Evolutionary conservation across 2,113 vertebrate species (phyloP), one percentile per base, ranked within the genome.

Genomic region (Pterocles burchelli): DNA sequence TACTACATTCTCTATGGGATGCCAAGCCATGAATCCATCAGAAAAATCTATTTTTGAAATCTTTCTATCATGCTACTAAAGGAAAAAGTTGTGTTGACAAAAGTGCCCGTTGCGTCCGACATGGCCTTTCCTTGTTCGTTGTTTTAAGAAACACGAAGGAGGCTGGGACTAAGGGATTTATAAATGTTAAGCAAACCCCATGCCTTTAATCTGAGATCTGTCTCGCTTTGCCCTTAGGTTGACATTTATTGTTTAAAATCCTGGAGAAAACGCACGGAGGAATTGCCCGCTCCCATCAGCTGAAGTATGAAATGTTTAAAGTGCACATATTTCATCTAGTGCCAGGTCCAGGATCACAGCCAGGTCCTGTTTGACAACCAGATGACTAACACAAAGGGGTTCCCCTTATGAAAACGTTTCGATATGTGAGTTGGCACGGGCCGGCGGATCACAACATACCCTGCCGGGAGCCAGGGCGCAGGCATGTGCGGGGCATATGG

Each of bases 331-430:
- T 95, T 96, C 91, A 96, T 84, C 92, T 87, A 77, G 72, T 97
- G 96, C 95, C 97, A 97, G 96, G 88, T 62, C 88, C 83, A 95
- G 97, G 97, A 89, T 71, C 18, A 0, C 79, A 95, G 96, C 95
- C 96, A 96, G 94, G 75, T 41, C 52, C 78, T 29, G 59, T 88
- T 95, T 97, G 97, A 98, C 97, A 97, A 96, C 89, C 97, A 98
- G 98, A 97, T 95, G 94, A 96, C 88, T 94, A 97, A 96, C 91
- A 97, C 92, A 95, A 95, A 97, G 94, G 93, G 85, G 81, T 91
- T 97, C 94, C 90, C 94, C 29, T 63, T 54, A 52, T 75, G 91
- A 65, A 96, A 96, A 94, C 6, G 3, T 82, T 94, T 33, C 24
- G 91, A 86, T 84, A 43, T 92, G 88, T 58, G 85, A 92, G 80